Percentiles rank a stretch among this genome's conserved stretches.
Evolutionary conservation across 1,140 invertebrate species (phyloP).

Genomic region (Camponotus vicinus): DNA sequence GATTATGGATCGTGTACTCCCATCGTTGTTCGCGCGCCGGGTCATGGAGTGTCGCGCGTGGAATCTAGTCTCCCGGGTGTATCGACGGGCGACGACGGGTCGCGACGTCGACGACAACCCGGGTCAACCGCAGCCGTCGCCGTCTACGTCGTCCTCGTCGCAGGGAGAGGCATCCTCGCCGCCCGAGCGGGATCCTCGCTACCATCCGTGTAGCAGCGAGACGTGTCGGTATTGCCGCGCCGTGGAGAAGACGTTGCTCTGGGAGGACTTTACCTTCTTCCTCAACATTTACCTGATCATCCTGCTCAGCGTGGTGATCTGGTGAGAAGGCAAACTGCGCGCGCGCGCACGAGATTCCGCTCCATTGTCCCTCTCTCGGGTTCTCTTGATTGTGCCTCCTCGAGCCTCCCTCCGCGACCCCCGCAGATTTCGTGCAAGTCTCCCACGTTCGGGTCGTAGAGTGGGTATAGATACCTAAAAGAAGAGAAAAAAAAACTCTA

Average conservation of each 20-base stretch:
- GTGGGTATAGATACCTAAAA: too few relatives aligned
- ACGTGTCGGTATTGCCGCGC: constrained; percentile 13
- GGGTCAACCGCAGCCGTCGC: neutral
- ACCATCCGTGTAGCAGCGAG: neutral
- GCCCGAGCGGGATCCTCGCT: neutral
- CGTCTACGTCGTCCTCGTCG: neutral
- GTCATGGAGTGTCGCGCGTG: too few relatives aligned
- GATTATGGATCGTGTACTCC: too few relatives aligned
- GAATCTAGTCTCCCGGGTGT: too few relatives aligned
- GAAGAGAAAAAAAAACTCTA: too few relatives aligned
- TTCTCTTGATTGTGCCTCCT: neutral
- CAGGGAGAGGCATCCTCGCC: neutral
- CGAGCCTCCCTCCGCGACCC: too few relatives aligned
- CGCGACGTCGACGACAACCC: neutral
- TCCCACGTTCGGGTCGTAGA: too few relatives aligned
- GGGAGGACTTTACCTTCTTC: constrained; percentile 12
- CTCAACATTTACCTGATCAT: constrained; percentile 54
- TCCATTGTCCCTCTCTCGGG: neutral
- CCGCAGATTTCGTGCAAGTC: too few relatives aligned
- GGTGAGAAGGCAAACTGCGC: constrained; percentile 39
- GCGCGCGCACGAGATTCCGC: neutral
- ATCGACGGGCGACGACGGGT: neutral
- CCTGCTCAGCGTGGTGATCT: constrained; percentile 61
- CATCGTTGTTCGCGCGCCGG: too few relatives aligned
- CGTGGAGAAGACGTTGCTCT: constrained; percentile 22